These are phyloP conservation scores for Cynopterus sphinx DNA, from an alignment of 2,797 vertebrate genomes.

Conservation along the genomic window DNA sequence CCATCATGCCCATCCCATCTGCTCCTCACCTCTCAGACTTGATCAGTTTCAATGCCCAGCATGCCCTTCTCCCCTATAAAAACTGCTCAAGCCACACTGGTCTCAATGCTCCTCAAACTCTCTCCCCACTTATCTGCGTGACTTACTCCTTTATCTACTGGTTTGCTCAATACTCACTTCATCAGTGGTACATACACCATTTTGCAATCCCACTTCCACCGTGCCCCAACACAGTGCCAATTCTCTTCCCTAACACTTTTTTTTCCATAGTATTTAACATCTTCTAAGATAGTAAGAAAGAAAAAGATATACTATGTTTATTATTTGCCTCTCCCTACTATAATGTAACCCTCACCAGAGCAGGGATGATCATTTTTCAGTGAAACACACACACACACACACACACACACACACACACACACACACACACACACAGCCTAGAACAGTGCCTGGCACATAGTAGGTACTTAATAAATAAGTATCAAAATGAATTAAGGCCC, in stretches of 20 bases:
- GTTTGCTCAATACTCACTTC: not conserved
- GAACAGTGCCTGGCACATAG: not conserved
- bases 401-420: no score
- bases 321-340: constrained; percentile 29
- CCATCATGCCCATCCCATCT: not conserved
- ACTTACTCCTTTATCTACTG: not conserved
- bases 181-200: not conserved
- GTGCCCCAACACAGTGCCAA: not conserved
- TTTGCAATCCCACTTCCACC: not conserved
- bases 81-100: not conserved
- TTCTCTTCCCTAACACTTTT: not conserved
- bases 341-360: constrained; percentile 38
- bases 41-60: not conserved
- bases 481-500: not conserved
- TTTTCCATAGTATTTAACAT: not conserved
- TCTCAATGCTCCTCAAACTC: not conserved
- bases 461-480: not conserved
- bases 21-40: not conserved
- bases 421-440: not conserved
- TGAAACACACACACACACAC: not conserved
- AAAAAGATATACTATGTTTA: constrained; percentile 29
- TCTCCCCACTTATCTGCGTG: not conserved
- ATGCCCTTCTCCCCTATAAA: not conserved
- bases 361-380: not conserved
- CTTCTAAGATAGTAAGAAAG: not conserved